Percentiles rank a stretch among this genome's conserved stretches.
Evolutionary conservation across 2,113 vertebrate genomes (phyloP).

Genomic region (Centropus bengalensis): DNA sequence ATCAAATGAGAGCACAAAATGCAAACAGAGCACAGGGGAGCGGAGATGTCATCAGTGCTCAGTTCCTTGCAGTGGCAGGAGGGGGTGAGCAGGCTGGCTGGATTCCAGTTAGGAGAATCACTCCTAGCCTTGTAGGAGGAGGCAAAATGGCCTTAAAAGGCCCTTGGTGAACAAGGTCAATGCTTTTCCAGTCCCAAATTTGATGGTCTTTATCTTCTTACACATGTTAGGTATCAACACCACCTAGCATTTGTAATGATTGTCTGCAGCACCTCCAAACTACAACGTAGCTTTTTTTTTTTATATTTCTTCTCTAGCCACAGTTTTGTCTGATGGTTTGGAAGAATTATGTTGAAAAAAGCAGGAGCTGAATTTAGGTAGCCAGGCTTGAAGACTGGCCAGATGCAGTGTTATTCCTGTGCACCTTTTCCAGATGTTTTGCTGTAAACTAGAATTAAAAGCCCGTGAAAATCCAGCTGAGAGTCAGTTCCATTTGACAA

Average conservation of each 20-base stretch:
- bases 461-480: fast-evolving
- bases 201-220: neutral
- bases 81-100: neutral
- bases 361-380: neutral
- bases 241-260: neutral
- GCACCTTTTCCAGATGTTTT: neutral
- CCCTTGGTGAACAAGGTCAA: neutral
- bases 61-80: neutral
- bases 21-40: neutral
- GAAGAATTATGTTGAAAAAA: neutral
- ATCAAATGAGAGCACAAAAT: neutral
- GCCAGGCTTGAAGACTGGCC: neutral
- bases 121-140: neutral
- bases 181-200: neutral
- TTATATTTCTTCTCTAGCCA: neutral
- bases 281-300: neutral
- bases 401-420: neutral
- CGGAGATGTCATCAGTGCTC: neutral
- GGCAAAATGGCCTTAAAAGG: neutral
- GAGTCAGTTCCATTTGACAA: neutral
- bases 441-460: neutral
- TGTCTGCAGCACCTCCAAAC: neutral
- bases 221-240: neutral
- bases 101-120: neutral
- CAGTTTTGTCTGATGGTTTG: neutral